A percentile compares a stretch with the other conserved stretches of the same genome.
These are phyloP conservation scores for Oscheius onirici DNA, from an alignment of 2,888 invertebrate genomes.

Conservation along the genomic window DNA sequence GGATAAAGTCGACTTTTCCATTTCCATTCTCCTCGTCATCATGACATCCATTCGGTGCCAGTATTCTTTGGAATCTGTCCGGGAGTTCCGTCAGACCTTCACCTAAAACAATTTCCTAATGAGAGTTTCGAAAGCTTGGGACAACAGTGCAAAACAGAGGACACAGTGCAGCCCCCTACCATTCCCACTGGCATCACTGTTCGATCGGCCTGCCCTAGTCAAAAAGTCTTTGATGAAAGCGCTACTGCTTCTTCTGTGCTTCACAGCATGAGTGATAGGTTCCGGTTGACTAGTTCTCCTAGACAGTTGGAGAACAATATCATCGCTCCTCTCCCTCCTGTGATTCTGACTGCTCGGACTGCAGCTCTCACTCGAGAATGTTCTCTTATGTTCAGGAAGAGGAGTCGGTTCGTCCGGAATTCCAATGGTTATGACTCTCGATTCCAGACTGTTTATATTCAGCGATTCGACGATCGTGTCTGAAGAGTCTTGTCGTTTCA, in stretches of 20 bases:
- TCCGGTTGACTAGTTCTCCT: no score
- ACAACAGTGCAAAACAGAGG: no score
- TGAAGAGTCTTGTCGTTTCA: background rate
- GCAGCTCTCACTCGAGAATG: no score
- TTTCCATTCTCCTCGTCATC: slow-evolving; percentile 9
- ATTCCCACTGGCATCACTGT: no score
- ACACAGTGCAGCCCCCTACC: no score
- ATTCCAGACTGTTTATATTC: slow-evolving; percentile 10
- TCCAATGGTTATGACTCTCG: slow-evolving; percentile 4
- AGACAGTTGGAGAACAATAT: background rate
- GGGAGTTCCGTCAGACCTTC: background rate
- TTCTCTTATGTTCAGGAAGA: no score
- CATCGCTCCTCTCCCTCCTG: slow-evolving; percentile 11
- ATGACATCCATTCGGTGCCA: background rate
- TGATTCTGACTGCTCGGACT: background rate
- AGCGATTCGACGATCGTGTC: slow-evolving; percentile 15
- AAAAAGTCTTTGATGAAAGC: no score
- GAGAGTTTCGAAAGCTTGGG: no score
- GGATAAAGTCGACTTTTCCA: slow-evolving; percentile 17
- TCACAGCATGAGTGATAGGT: no score
- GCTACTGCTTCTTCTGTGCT: no score
- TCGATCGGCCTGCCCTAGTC: no score
- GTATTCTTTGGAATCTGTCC: background rate
- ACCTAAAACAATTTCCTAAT: no score
- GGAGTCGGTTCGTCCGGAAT: background rate